phyloP scores from a whole-genome alignment of 2,888 invertebrate genomes.

The Homarus gammarus region DNA sequence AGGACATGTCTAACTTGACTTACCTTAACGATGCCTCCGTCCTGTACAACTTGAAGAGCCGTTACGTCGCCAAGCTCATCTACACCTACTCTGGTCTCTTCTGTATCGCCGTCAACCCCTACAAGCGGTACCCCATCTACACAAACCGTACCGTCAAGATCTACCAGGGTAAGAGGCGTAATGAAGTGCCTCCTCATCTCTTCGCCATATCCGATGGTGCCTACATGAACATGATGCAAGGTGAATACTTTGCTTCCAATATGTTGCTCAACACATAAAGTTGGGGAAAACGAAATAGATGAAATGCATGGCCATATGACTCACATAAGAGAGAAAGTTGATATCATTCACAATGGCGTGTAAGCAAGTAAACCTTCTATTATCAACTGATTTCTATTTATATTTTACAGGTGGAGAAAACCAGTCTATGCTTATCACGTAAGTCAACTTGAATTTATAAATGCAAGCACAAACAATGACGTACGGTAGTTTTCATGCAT shows the following conservation, averaged over 20 bases:
- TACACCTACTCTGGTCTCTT: constrained; percentile 99
- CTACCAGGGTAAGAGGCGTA: constrained; percentile 99
- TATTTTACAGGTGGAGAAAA: constrained; percentile 93
- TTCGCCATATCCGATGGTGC: constrained; percentile 99
- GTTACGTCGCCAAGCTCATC: constrained; percentile 43
- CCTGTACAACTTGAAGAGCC: constrained; percentile 94
- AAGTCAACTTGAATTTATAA: constrained; percentile 81
- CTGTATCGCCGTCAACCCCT: constrained; percentile 99
- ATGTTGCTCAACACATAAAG: no score
- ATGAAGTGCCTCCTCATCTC: constrained; percentile 99
- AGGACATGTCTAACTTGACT: constrained; percentile 99
- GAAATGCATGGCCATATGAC: no score
- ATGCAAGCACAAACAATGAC: background rate
- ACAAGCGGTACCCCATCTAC: constrained; percentile 99
- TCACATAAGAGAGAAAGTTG: no score
- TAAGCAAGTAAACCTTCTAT: no score
- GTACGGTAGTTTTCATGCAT: background rate
- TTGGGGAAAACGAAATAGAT: no score
- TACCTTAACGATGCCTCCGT: constrained; percentile 99
- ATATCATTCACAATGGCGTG: no score
- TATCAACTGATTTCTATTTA: background rate
- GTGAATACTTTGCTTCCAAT: constrained; percentile 81
- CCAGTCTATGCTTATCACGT: constrained; percentile 99
- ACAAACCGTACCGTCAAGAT: constrained; percentile 96
- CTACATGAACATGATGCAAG: constrained; percentile 99